These are phyloP conservation scores for Microcebus tavaratra DNA, from an alignment of 2,113 vertebrate species.

Conservation along the genomic window DNA sequence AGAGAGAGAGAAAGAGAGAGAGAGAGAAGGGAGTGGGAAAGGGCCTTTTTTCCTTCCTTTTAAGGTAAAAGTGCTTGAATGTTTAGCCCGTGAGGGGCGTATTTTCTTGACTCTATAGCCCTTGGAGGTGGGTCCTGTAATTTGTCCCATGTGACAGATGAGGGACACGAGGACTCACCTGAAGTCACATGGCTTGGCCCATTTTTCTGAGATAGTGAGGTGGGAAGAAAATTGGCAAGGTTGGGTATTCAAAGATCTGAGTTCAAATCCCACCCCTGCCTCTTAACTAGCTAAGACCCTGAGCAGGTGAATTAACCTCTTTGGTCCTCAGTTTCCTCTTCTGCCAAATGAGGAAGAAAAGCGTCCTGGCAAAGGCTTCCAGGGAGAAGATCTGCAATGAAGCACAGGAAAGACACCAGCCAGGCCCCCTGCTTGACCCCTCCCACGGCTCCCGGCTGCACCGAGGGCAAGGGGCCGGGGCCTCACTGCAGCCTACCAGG, in stretches of 20 bases:
- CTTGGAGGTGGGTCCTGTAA: not conserved
- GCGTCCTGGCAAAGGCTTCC: not conserved
- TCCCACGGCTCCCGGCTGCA: not conserved
- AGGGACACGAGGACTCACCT: not conserved
- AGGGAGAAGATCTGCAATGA: not conserved
- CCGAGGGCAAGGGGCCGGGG: not conserved
- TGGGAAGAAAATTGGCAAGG: not conserved
- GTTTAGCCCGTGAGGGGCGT: accelerated
- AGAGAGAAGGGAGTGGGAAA: no score
- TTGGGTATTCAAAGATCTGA: not conserved
- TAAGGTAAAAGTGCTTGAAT: accelerated
- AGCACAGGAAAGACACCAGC: not conserved
- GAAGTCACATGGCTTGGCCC: accelerated
- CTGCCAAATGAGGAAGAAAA: not conserved
- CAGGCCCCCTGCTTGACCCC: not conserved
- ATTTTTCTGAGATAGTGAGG: not conserved
- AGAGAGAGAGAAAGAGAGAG: no score
- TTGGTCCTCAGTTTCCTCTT: slow-evolving; percentile 53
- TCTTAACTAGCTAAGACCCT: not conserved
- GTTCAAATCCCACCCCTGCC: not conserved
- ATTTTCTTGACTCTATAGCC: accelerated
- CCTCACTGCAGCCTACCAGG: not conserved
- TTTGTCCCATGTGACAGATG: accelerated
- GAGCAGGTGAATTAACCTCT: not conserved
- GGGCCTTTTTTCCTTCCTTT: not conserved